Evolutionary conservation across 2,113 vertebrate genomes (phyloP).

Genomic region (Tragulus kanchil): DNA sequence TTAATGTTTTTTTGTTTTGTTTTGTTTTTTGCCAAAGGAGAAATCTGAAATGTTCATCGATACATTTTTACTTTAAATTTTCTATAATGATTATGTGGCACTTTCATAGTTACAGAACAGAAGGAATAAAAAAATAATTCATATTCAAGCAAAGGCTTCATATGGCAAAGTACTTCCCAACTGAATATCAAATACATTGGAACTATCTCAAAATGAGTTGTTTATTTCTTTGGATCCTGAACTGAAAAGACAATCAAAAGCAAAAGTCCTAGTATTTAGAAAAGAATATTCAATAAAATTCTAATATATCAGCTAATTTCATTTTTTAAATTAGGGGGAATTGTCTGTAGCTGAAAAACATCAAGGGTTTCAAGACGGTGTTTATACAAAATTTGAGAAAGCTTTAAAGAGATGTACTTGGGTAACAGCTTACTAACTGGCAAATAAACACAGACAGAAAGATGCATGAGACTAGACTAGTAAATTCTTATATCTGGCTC

Average conservation of each 20-base stretch:
- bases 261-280: neutral
- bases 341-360: neutral
- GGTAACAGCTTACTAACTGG: neutral
- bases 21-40: neutral
- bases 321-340: neutral
- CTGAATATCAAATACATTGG: neutral
- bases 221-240: slow-evolving; percentile 22
- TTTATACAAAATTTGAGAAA: slow-evolving; percentile 4
- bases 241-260: slow-evolving; percentile 30
- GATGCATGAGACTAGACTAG: neutral
- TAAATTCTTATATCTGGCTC: neutral
- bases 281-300: slow-evolving; percentile 16
- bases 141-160: slow-evolving; percentile 13
- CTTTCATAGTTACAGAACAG: neutral
- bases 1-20: neutral
- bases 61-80: slow-evolving; percentile 42
- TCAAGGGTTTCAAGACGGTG: neutral
- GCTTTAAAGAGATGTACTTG: neutral
- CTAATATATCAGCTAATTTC: neutral
- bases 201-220: neutral
- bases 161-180: neutral
- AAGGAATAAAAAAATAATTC: neutral
- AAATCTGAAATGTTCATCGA: neutral
- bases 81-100: slow-evolving; percentile 5
- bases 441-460: neutral